Base-by-base conservation (phyloP, 2,113 vertebrate species). In the Hiodon tergisus region DNA sequence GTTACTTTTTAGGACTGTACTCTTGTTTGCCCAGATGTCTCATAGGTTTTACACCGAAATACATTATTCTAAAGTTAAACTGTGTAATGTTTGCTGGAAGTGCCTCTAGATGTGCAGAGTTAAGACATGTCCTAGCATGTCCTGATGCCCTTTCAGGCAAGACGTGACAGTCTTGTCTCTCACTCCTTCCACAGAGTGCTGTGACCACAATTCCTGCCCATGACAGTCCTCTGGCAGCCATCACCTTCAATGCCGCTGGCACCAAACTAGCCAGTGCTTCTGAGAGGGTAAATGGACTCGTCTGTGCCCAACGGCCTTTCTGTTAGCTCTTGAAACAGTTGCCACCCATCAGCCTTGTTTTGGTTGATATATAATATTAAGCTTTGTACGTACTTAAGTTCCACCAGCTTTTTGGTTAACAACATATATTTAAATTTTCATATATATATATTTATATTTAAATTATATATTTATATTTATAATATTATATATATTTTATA, bases 211-310 rank as follows among this genome's bases (percentile, higher is more conserved):
- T 98, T 13, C 92, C 94, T 69, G 96, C 94, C 81, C 96, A 98
- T 0, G 95, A 97, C 0, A 95, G 96, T 11, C 89, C 92, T 0
- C 90, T 98, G 83, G 96, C 96, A 0, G 96, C 96, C n/a, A 86
- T 98, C 46, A 47, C 92, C 79, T 98, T 97, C 89, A 97, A 93
- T 54, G 87, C 89, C 78, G 90, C 91, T 0, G 95, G 95, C 79
- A 91, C 91, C 17, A 97, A 94, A 83, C 87, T 98, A 69, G 95
- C 95, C 61, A 97, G 95, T 2, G 96, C 96, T 1, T 98, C 96
- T 0, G 94, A 95, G 86, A 97, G 95, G 86, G 96, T 96, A 76
- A 90, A 89, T 78, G 69, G 5, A 67, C 63, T 70, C 3, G 54
- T 14, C 5, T 61, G 59, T 61, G 59, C 59, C 13, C 59, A 61